Conservation (phyloP, 2,797 vertebrate genomes). For the Enteromius anoplus region DNA sequence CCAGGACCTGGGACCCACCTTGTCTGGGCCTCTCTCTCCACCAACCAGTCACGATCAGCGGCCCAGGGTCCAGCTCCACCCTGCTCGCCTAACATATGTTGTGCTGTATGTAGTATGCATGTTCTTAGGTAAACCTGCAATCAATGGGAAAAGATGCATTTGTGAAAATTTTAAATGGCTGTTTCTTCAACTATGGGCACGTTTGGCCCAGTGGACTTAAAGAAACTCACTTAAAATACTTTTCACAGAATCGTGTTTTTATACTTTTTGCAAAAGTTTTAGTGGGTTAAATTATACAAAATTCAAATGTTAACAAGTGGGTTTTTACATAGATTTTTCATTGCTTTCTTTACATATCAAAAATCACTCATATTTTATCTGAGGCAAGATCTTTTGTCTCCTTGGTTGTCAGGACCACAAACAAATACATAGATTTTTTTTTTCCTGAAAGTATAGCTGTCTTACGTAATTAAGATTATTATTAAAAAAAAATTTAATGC, state of each 20-base stretch:
- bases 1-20: conserved; percentile 55
- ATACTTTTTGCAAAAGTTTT: not conserved
- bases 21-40: conserved; percentile 53
- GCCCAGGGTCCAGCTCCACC: conserved; percentile 52
- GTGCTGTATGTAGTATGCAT: conserved; percentile 42
- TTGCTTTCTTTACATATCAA: not conserved
- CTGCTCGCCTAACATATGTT: conserved; percentile 49
- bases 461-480: not conserved
- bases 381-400: not conserved
- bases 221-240: not conserved
- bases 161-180: not conserved
- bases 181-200: conserved; percentile 1
- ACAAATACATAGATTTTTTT: not conserved
- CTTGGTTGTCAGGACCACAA: not conserved
- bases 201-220: not conserved
- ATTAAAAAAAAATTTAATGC: not conserved
- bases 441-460: not conserved
- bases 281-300: not conserved
- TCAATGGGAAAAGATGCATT: conserved; percentile 8
- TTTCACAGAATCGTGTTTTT: not conserved
- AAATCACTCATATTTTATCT: not conserved
- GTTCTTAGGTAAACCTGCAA: conserved; percentile 26
- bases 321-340: not conserved
- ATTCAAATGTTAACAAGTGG: not conserved
- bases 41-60: conserved; percentile 51